Conservation (phyloP, 1,140 invertebrate genomes). For the Tenebrio molitor region DNA sequence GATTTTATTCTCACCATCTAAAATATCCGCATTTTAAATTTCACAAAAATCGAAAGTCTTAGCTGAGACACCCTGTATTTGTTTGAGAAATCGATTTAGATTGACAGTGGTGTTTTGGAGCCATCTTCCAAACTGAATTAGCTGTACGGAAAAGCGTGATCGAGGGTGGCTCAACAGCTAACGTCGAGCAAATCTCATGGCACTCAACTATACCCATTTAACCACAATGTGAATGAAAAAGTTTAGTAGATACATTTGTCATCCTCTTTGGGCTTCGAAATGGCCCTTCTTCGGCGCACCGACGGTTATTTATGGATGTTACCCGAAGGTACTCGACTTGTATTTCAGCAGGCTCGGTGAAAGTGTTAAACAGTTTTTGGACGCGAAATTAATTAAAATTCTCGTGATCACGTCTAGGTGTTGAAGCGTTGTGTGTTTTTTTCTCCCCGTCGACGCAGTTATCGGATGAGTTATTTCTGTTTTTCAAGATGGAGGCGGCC, state of each 20-base stretch:
- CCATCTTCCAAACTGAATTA: no score
- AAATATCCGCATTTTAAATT: no score
- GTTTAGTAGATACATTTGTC: conserved; percentile 43
- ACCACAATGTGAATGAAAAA: conserved; percentile 44
- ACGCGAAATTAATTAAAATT: conserved; percentile 41
- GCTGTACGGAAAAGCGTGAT: no score
- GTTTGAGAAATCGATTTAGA: no score
- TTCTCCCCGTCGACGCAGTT: not conserved
- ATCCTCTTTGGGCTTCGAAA: conserved; percentile 39
- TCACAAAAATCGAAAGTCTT: no score
- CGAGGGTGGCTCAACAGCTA: not conserved
- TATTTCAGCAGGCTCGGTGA: conserved; percentile 38
- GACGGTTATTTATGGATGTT: conserved; percentile 36
- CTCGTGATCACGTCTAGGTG: conserved; percentile 8
- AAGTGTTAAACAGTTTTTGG: conserved; percentile 41
- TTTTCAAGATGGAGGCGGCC: not conserved
- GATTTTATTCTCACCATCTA: no score
- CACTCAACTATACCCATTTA: conserved; percentile 40
- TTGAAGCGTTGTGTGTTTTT: not conserved
- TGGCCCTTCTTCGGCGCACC: conserved; percentile 16
- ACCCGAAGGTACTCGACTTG: conserved; percentile 1
- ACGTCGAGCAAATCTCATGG: conserved; percentile 30
- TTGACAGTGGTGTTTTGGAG: no score
- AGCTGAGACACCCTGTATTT: no score
- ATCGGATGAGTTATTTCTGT: conserved; percentile 24